Evolutionary conservation across 2,113 vertebrate species (phyloP), one percentile per base, ranked within the genome.

Genomic region (Amazona guildingii): DNA sequence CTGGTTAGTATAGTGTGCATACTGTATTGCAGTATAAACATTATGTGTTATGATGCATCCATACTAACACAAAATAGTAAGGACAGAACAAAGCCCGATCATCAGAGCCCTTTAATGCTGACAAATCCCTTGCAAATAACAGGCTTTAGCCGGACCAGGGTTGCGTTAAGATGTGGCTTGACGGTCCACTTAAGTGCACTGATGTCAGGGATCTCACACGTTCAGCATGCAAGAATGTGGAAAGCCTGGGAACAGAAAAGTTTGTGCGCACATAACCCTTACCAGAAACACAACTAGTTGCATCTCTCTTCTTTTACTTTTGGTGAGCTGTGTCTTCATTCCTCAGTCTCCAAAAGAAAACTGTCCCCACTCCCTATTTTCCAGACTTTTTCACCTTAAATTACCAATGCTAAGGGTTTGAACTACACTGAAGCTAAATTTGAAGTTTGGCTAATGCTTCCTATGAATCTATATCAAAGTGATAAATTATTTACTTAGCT

Each of bases 141-240:
- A 17, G 31, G 6, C 17, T 78, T 76, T 46, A 48, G 6, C 0
- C 1, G 11, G 74, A 68, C 27, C 20, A 67, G 7, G 3, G 6
- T n/a, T 8, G 0, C 63, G 23, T 8, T 93, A 39, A 44, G 4
- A 24, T 51, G 12, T 64, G 9, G 7, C 83, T 33, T 88, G 37
- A 14, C 9, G 43, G 3, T 9, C 13, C 8, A 18, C 11, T 3
- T 63, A 46, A 21, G 21, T 76, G 62, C n/a, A 19, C 8, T 37
- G 63, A 10, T 35, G 43, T 9, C 7, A 7, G 2, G 8, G 3
- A 3, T 57, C 79, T 62, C 76, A 16, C 8, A 37, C 0, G 0
- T 59, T 64, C 23, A 7, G 7, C 1, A 0, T 24, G 14, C 6
- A 37, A 7, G 1, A 72, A 10, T 1, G 0, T 13, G 20, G 20